phyloP scores from a whole-genome alignment of 2,113 vertebrate genomes.

The Psittacus erithacus region DNA sequence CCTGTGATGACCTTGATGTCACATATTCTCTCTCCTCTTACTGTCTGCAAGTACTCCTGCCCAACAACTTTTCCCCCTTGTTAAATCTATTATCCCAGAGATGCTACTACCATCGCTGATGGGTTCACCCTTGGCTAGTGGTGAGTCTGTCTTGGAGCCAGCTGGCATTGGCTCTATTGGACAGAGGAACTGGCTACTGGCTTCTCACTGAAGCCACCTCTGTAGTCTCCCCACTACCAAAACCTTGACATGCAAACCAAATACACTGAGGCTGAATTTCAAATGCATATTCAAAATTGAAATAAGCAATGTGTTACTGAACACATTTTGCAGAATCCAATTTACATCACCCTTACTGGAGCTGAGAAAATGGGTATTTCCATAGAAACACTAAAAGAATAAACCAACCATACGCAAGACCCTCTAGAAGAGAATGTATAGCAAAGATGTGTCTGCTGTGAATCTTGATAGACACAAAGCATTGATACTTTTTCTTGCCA shows the following conservation, averaged over 20 bases:
- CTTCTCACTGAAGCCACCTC: background rate
- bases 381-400: background rate
- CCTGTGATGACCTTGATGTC: background rate
- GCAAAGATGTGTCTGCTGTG: background rate
- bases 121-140: background rate
- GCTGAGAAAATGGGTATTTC: background rate
- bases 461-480: background rate
- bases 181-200: background rate
- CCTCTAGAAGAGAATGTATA: background rate
- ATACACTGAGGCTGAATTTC: background rate
- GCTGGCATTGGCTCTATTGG: background rate
- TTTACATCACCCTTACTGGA: background rate
- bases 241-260: background rate
- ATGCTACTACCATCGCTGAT: background rate
- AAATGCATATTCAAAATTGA: background rate
- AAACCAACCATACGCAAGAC: background rate
- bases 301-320: background rate
- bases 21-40: background rate
- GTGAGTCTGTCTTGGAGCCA: background rate
- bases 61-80: background rate
- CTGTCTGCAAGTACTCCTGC: background rate
- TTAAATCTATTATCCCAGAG: background rate
- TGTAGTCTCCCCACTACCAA: background rate
- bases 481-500: background rate
- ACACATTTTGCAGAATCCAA: background rate